Evolutionary conservation across 2,888 invertebrate species (phyloP), one percentile per base, ranked within the genome.

Genomic region (Synergus laeviventris): DNA sequence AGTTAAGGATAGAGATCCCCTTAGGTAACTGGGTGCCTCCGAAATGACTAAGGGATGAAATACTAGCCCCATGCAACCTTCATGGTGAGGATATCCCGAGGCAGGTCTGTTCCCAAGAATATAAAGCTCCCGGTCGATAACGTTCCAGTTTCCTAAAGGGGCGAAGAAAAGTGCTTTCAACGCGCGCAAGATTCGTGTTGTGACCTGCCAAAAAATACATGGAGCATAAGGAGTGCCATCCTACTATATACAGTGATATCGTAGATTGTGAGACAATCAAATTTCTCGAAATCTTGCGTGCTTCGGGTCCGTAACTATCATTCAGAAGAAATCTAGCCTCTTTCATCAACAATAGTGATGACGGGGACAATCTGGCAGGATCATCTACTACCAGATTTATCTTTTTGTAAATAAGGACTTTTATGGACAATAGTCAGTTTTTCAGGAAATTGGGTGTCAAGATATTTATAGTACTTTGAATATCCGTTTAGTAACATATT

Each of bases 71-170:
- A 56, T 66, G 74, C 49, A 74, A 62, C 21, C 61, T 76, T 77
- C 74, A 80, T 80, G 78, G 80, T 74, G 60, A 24, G 56, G 66
- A 66, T 56, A 74, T 73, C 74, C 62, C 49, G 31, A 62, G 79
- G 77, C 78, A 77, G 75, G 78, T 74, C 78, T 75, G 45, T 79
- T 77, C 78, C 76, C 64, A 36, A 76, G 76, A 81, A 74, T 73
- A 75, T 77, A 76, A 70, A 73, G 74, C 31, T 64, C 7, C 39
- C 59, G 78, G 74, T 81, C 77, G 80, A 79, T 79, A 78, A 75
- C 70, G 80, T 38, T 81, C 77, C 77, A 81, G 74, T 76, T 78
- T 76, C 62, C 74, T 38, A 76, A 80, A 77, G 76, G 78, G 80
- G 60, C 77, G 78, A 79, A 74, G 79, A 76, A 76, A 81, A 74